These are phyloP conservation scores for Ganaspis sp. DNA, from an alignment of 1,140 invertebrate genomes.

Conservation along the genomic window DNA sequence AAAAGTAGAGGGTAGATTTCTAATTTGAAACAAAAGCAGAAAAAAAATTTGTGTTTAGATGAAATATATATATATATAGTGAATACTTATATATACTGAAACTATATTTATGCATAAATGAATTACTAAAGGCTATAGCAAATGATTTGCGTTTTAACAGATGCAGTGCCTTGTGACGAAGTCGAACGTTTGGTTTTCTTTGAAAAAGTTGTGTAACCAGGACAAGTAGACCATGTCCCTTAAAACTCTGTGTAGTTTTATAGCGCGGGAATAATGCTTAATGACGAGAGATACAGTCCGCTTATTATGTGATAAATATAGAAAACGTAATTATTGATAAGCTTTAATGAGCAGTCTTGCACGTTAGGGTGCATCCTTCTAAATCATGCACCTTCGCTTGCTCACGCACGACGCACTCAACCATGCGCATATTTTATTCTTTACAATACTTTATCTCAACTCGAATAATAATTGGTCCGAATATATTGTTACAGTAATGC, in stretches of 20 bases:
- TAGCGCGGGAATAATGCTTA: conserved; percentile 45
- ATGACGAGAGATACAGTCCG: conserved; percentile 54
- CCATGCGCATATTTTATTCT: conserved; percentile 45
- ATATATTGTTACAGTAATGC: neutral
- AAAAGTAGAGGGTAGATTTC: neutral
- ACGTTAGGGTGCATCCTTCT: conserved; percentile 57
- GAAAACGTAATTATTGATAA: conserved; percentile 61
- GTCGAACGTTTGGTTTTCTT: too few relatives aligned
- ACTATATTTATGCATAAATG: too few relatives aligned
- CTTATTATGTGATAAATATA: conserved; percentile 60
- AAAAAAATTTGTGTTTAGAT: too few relatives aligned
- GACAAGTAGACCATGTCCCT: conserved; percentile 58
- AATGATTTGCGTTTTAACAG: too few relatives aligned
- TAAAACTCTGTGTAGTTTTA: conserved; percentile 43
- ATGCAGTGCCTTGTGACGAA: too few relatives aligned
- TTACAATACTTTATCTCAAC: neutral
- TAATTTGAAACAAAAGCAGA: neutral
- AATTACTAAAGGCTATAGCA: too few relatives aligned
- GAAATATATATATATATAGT: too few relatives aligned
- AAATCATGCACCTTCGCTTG: conserved; percentile 59
- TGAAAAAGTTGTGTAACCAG: neutral
- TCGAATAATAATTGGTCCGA: too few relatives aligned
- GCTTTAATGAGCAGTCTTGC: conserved; percentile 58
- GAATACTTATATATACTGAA: too few relatives aligned
- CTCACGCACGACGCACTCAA: conserved; percentile 61